Base-by-base conservation (phyloP, 2,113 vertebrate species). In the Hoplias malabaricus region DNA sequence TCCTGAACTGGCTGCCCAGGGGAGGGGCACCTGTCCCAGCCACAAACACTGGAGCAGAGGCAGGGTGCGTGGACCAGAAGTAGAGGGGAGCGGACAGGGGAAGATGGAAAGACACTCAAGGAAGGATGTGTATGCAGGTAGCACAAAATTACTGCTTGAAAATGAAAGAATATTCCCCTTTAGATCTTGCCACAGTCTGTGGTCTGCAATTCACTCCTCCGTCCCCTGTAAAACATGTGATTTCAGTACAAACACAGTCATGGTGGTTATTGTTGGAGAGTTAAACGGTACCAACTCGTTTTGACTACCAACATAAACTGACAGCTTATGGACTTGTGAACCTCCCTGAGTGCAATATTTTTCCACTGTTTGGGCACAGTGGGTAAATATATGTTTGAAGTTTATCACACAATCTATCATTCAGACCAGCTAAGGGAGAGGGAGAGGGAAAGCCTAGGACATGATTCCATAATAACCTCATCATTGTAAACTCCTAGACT, bases 11-110 rank as follows among this genome's bases (percentile, higher is more conserved):
- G 79, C 87, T 86, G 90, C 90, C 91, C 91, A 92, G 85, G 90
- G 93, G 93, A 93, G 92, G 92, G 92, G 93, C 91, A 93, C 93
- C 93, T 93, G 93, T 90, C 87, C 83, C 85, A 74, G 89, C 89
- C 85, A 82, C 86, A 85, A 81, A 90, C 87, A 90, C 87, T 90
- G 90, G 85, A 82, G 77, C 85, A 83, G 75, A 86, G 79, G 75
- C 75, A 75, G 1, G 50, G 71, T 66, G 72, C 74, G 65, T 80
- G 72, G 72, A 69, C 27, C 43, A 63, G n/a, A 2, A 48, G 65
- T 40, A 62, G 62, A 61, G 53, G 19, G 56, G 48, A 10, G 66
- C 31, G 27, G 25, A 73, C 11, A 50, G 68, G 68, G 59, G 62
- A 40, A 82, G 79, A 88, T 92, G 93, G 90, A 90, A 92, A 93